Evolutionary conservation across 2,888 invertebrate species (phyloP), one percentile per base, ranked within the genome.

Genomic region (Biston betularia): DNA sequence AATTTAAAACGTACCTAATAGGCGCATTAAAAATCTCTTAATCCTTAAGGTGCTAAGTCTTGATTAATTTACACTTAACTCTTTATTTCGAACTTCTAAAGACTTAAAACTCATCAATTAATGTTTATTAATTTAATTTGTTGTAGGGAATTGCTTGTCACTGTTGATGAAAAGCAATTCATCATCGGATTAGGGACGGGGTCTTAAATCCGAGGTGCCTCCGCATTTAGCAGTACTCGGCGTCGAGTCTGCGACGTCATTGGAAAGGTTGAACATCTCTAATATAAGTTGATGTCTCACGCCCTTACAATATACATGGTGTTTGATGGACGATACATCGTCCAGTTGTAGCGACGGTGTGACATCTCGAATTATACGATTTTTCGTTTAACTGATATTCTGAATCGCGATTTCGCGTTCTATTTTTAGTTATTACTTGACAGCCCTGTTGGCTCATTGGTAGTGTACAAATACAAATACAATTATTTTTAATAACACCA

Each of bases 41-140:
- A 53, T 53, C 42, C 42, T 1, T n/a, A 24, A 24, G 42, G 40
- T 15, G 14, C 7, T 9, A 0, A 38, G 33, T 54, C 54, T 54
- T 9, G n/a, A 54, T 54, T 12, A 42, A 54, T 54, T 12, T 42
- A 33, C 54, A 24, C 42, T 54, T 38, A 53, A 14, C 53, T 53
- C 53, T 53, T 53, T 54, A 66, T 54, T 58, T 62, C 34, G 14
- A 15, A 44, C 58, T 62, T 15, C 58, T 58, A 44, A 44, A 14
- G 57, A 35, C 48, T 57, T 53, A 62, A 24, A 24, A 44, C 63
- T 60, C 67, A 59, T 68, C 67, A 68, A 68, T 68, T 68, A 68
- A 55, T 54, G 67, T 55, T 63, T 68, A 66, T 63, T 63, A 68
- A 68, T 68, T 59, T 68, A 68, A 68, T 68, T 68, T 68, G 67